Conservation (phyloP, 2,113 vertebrate genomes). For the Cervus canadensis region DNA sequence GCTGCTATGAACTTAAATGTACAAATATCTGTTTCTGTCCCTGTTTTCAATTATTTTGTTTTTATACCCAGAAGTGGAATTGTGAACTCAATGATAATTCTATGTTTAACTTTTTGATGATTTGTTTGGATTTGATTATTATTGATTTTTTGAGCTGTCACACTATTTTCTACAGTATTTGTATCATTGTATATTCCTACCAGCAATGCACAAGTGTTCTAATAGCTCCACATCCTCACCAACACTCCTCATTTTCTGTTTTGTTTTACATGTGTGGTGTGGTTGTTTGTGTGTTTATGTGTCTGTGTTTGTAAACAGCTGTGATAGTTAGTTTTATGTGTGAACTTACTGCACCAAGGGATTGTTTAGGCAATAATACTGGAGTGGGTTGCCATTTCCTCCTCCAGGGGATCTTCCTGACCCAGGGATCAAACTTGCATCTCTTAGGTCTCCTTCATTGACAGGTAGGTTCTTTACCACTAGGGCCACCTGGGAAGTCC, state of each 20-base stretch:
- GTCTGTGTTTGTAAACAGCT: background rate
- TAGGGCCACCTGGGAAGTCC: background rate
- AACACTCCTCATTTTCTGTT: background rate
- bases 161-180: background rate
- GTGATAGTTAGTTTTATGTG: background rate
- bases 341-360: background rate
- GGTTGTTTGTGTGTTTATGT: background rate
- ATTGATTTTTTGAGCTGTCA: background rate
- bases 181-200: background rate
- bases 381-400: background rate
- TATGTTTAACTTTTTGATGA: background rate
- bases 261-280: background rate
- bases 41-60: background rate
- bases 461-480: background rate
- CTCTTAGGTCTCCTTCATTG: background rate
- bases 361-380: background rate
- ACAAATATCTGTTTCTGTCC: background rate
- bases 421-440: background rate
- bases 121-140: background rate
- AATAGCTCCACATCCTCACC: background rate
- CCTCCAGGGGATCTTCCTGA: background rate
- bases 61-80: background rate
- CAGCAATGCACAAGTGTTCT: background rate
- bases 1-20: background rate
- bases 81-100: background rate